Evolutionary conservation across 64 coral and sea anemone species (phyloP), one percentile per base, ranked within the genome.

Genomic region (Montipora cactus): DNA sequence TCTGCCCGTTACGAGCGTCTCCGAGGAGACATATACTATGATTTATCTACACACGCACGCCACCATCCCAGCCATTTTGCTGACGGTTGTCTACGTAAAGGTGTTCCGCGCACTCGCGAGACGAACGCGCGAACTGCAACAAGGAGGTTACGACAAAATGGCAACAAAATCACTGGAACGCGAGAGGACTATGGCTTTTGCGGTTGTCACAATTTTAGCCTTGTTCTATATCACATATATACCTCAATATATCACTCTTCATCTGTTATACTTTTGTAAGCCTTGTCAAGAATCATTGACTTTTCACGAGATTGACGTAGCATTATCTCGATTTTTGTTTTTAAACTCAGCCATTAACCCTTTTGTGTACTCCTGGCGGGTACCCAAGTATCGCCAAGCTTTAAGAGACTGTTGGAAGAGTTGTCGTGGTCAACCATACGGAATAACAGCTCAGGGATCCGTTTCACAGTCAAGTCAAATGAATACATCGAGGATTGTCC

Each of bases 251-350:
- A 45, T 82, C 22, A 64, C 80, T 16, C 80, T 82, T 45, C 80
- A 82, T 66, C 55, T 82, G 15, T 7, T 82, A 25, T 66, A 82
- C 57, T 82, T 82, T 62, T 82, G 80, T 16, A 3, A 82, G 19
- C 14, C 80, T 0, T 82, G 80, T 14, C 21, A 82, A 46, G 13
- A 44, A 15, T 82, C 80, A 0, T 44, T 67, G 22, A 82, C 80
- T 82, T 82, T 82, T 57, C 80, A 82, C 80, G 59, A 64, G 80
- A 82, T 82, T 82, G 80, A 82, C 15, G 80, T 82, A 0, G 80
- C 80, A 5, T 15, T 82, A 21, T 82, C 80, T 18, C 21, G 80
- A 18, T 61, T 82, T 82, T 82, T 82, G 58, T 82, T 7, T 13
- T 59, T 82, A 19, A 82, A 19, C 59, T 82, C 80, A 14, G 80